Evolutionary conservation across 1,140 invertebrate species (phyloP), one percentile per base, ranked within the genome.

Genomic region (Diabrotica undecimpunctata): DNA sequence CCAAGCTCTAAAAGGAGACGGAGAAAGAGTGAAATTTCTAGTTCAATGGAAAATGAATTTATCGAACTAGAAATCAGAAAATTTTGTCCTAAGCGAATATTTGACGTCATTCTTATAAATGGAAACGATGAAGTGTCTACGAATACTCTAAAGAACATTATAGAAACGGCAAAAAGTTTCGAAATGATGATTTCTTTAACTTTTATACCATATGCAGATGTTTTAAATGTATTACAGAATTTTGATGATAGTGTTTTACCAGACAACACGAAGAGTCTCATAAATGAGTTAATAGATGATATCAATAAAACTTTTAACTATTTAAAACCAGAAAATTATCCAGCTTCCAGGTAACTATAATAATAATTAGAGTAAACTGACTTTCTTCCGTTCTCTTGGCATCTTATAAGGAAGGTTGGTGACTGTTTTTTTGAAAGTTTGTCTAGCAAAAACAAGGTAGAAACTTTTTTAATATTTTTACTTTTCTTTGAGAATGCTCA

Each of bases 71-170:
- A 70, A 8, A 41, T 67, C 36, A 35, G 10, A 7, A 52, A 53
- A 38, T 65, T 63, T 64, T 70, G 69, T 12, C 60, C 69, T 0
- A 65, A 52, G 25, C 65, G 66, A 54, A 37, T 70, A 13, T 70
- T 70, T 53, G 62, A 67, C 46, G 63, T 70, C 7, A 52, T 69
- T 25, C 54, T 66, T 10, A 56, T 67, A 6, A 39, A 12, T 10
- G 66, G 53, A 46, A 51, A 5, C 25, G 55, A 66, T 54, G 37
- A 62, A 39, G 46, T 37, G n/a, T 63, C 63, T 11, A 54, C 54
- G 8, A 12, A 39, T 7, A 50, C 56, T 36, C 8, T 70, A n/a
- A 51, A 55, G 5, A 54, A 64, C 4, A 54, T 70, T 37, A 52
- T 55, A 14, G 38, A 54, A 11, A 35, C 50, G 11, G 61, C 39